Evolutionary conservation across 2,797 vertebrate genomes (phyloP).

Genomic region (Phalanger gymnotis): DNA sequence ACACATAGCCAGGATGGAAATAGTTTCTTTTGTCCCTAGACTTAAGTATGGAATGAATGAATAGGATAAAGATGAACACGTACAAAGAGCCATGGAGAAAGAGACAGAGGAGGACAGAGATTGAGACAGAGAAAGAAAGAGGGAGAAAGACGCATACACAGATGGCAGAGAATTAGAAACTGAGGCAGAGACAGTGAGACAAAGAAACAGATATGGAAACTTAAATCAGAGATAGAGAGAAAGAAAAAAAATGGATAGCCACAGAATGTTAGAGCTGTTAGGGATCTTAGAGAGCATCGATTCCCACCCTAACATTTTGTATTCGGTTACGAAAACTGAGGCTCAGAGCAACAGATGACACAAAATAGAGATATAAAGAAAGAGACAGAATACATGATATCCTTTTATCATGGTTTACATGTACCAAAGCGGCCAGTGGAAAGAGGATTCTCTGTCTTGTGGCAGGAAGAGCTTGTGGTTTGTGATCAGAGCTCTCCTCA

Average conservation of each 20-base stretch:
- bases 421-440: background rate
- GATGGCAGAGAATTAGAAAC: background rate
- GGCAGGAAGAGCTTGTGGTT: background rate
- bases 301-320: background rate
- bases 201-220: background rate
- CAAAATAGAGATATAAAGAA: background rate
- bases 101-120: no score
- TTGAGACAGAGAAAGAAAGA: accelerated
- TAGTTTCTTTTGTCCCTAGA: background rate
- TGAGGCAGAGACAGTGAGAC: background rate
- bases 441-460: background rate
- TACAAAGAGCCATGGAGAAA: background rate
- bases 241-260: background rate
- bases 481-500: background rate
- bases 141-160: accelerated
- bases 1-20: background rate
- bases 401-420: background rate
- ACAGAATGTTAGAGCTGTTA: background rate
- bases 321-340: background rate
- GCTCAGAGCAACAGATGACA: background rate
- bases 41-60: background rate
- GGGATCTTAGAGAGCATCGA: background rate
- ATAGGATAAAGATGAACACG: background rate
- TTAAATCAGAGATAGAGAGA: background rate
- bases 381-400: background rate